These are phyloP conservation scores for Lasioglossum pauxillum DNA, from an alignment of 2,888 invertebrate genomes.

Conservation along the genomic window DNA sequence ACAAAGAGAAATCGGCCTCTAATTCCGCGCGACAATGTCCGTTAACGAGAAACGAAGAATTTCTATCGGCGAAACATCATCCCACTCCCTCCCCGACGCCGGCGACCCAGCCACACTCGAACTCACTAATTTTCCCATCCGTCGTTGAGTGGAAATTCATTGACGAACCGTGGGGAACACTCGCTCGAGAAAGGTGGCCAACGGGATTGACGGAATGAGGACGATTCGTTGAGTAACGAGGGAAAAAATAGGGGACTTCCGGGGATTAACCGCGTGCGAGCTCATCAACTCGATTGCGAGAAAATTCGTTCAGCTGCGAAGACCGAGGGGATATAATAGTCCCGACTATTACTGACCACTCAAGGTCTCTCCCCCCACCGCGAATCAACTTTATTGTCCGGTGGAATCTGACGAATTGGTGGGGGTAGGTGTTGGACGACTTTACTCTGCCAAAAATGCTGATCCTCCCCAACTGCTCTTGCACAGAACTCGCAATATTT, in stretches of 20 bases:
- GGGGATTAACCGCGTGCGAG: constrained; percentile 20
- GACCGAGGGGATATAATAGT: not conserved
- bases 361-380: not conserved
- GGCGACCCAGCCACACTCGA: not conserved
- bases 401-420: not conserved
- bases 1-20: constrained; percentile 59
- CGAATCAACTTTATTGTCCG: not conserved
- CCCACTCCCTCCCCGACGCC: not conserved
- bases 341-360: constrained; percentile 6
- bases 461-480: not conserved
- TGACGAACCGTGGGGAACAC: not conserved
- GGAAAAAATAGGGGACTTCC: constrained; percentile 15
- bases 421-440: not conserved
- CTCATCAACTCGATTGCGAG: constrained; percentile 4
- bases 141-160: constrained; percentile 17
- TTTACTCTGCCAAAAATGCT: not conserved
- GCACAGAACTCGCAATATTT: not conserved
- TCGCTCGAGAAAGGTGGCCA: not conserved
- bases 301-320: not conserved
- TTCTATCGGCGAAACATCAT: constrained; percentile 34
- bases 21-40: constrained; percentile 67
- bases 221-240: constrained; percentile 24
- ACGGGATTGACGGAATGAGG: constrained; percentile 1
- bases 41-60: constrained; percentile 65
- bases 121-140: constrained; percentile 41